Conservation (phyloP, 2,797 vertebrate genomes). For the Pangasius larnaudii region DNA sequence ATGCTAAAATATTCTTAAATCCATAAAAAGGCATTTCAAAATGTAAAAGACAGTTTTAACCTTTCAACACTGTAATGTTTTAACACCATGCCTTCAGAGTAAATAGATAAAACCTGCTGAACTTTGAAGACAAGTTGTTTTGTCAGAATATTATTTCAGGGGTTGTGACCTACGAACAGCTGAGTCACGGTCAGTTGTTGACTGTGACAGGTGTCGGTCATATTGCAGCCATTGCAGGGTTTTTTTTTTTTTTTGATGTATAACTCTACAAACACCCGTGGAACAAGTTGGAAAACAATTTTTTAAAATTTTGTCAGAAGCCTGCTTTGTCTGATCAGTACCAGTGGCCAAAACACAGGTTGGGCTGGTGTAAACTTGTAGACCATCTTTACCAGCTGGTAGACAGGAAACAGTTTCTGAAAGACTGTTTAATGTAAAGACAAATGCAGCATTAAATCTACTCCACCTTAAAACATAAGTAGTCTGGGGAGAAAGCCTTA, state of each 20-base stretch:
- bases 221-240: neutral
- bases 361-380: neutral
- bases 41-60: neutral
- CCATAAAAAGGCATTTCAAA: neutral
- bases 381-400: neutral
- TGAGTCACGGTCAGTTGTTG: neutral
- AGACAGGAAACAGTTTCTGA: neutral
- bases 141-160: neutral
- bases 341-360: neutral
- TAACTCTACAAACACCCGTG: neutral
- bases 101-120: neutral
- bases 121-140: neutral
- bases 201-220: conserved; percentile 8
- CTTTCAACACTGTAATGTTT: neutral
- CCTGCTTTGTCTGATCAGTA: neutral
- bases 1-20: neutral
- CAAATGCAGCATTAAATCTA: neutral
- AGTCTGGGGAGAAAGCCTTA: neutral
- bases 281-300: neutral
- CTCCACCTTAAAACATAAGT: neutral
- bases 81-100: neutral
- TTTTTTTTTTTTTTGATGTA: neutral
- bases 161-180: neutral
- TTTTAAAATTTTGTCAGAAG: neutral
- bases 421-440: neutral